Base-by-base conservation (phyloP, 2,113 vertebrate species). In the Thunnus maccoyii region DNA sequence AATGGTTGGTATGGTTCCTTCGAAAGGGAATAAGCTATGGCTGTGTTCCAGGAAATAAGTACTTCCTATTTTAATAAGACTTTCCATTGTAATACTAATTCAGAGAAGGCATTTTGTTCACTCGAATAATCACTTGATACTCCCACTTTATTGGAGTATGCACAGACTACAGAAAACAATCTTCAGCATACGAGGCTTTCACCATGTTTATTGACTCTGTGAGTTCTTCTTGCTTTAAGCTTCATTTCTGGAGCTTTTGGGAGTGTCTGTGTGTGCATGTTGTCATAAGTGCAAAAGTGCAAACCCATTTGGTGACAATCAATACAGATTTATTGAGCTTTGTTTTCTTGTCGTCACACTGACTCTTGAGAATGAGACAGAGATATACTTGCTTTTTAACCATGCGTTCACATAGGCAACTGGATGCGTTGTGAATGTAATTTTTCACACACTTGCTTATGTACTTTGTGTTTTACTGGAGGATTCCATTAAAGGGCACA, bases 231-330 rank as follows among this genome's bases (percentile, higher is more conserved):
- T 56, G 15, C 50, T 52, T 52, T 68, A 32, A 57, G 68, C 61
- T 52, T 60, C 5, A 55, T 63, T 54, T 48, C 11, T 71, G 54
- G 10, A 30, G 56, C 2, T 17, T 57, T 51, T 44, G 27, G 4
- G 71, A 22, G 47, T 41, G 25, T 44, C 22, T 44, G 46, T 72
- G 47, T 52, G 66, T 56, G 32, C 11, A 30, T 69, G n/a, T 69
- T 78, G 60, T 66, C 83, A 77, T 70, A 25, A 83, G 72, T 52
- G 64, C 72, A 64, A 72, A 77, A 84, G 60, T 72, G 78, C 72
- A 76, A 82, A 83, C 30, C 74, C 76, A 78, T 86, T 78, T 76
- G 65, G 25, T 44, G 32, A 27, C 47, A 72, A 88, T 86, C 81
- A 77, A 86, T 86, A 80, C 12, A 55, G n/a, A 78, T 76, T 76